Evolutionary conservation across 2,888 invertebrate genomes (phyloP).

Genomic region (Melanargia galathea): DNA sequence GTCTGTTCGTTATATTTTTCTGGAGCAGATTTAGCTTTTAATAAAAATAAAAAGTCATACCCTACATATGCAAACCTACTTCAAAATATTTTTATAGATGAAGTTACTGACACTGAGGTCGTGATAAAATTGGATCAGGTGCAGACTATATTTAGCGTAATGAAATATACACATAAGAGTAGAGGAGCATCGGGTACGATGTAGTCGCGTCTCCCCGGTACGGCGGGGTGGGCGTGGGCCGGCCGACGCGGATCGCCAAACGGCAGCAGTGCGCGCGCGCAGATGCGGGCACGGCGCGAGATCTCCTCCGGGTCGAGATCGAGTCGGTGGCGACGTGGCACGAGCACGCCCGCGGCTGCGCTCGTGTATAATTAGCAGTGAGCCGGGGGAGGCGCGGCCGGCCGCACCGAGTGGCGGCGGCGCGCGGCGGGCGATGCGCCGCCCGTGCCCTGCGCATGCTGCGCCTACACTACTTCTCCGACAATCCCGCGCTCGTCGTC

Average conservation of each 20-base stretch:
- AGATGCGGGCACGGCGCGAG: constrained; percentile 33
- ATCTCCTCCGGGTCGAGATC: constrained; percentile 43
- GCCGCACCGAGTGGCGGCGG: constrained; percentile 73
- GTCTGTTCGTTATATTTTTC: too few relatives aligned
- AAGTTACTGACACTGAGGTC: constrained; percentile 41
- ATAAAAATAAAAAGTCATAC: too few relatives aligned
- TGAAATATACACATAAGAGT: constrained; percentile 41
- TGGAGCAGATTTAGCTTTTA: too few relatives aligned
- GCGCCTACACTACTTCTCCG: constrained; percentile 92
- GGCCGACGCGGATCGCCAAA: constrained; percentile 39
- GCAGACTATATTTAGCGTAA: constrained; percentile 47
- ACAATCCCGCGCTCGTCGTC: constrained; percentile 87
- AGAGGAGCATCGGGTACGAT: constrained; percentile 44
- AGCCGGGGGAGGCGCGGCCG: constrained; percentile 78
- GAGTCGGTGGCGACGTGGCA: constrained; percentile 41
- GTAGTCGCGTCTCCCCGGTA: constrained; percentile 48
- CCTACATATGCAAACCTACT: too few relatives aligned
- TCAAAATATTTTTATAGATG: constrained; percentile 23
- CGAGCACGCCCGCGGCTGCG: constrained; percentile 47
- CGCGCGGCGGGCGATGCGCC: constrained; percentile 73
- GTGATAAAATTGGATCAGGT: constrained; percentile 49
- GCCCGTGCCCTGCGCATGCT: constrained; percentile 85
- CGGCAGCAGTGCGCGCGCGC: constrained; percentile 44
- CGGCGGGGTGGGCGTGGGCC: constrained; percentile 48
- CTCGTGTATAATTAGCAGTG: constrained; percentile 76